Percentiles rank a stretch among this genome's conserved stretches.
Conservation (phyloP, 1,140 invertebrate species). For the Ooceraea biroi region DNA sequence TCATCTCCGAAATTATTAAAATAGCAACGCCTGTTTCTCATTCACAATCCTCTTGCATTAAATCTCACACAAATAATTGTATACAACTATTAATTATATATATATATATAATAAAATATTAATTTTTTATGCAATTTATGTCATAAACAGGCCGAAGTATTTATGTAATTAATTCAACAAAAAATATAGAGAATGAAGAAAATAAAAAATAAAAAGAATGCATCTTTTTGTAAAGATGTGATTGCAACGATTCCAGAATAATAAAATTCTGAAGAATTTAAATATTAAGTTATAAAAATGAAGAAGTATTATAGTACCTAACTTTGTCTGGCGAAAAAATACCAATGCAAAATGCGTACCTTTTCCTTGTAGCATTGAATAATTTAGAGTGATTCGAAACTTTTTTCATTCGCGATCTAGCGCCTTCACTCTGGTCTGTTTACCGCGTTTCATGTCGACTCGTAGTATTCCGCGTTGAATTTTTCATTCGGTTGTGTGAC, state of each 20-base stretch:
- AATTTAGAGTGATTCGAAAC: neutral
- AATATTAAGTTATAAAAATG: neutral
- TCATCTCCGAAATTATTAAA: neutral
- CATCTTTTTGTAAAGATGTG: neutral
- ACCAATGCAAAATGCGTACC: neutral
- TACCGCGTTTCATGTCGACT: constrained; percentile 24
- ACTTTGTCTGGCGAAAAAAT: neutral
- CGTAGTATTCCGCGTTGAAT: constrained; percentile 40
- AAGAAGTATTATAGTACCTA: neutral
- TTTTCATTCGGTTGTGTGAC: constrained; percentile 48
- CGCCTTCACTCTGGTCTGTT: constrained; percentile 5
- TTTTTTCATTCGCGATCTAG: constrained; percentile 37
- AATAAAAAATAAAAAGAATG: neutral
- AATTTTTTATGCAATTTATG: neutral
- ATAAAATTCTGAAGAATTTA: neutral
- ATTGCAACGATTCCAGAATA: neutral
- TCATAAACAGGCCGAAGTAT: neutral
- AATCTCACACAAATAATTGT: neutral
- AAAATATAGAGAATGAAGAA: neutral
- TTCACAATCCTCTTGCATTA: neutral
- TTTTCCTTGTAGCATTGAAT: neutral
- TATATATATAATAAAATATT: constrained; percentile 7
- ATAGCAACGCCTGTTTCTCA: neutral
- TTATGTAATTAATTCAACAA: neutral
- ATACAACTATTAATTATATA: no score